phyloP scores from a whole-genome alignment of 2,888 invertebrate species.

The Ischnus inquisitorius region DNA sequence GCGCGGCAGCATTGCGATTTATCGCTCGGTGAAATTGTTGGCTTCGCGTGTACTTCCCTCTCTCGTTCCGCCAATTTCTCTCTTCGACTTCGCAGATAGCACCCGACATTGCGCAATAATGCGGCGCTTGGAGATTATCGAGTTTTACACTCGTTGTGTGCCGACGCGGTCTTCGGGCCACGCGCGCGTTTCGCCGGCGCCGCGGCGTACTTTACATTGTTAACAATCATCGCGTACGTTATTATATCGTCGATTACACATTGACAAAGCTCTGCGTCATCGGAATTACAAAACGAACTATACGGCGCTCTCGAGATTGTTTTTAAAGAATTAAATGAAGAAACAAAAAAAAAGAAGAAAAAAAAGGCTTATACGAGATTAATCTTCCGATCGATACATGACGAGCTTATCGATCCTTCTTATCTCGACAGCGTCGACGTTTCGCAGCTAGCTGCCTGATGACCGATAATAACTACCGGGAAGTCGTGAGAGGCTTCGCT shows the following conservation, averaged over 20 bases:
- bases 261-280: not conserved
- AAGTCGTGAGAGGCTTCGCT: not conserved
- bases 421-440: constrained; percentile 24
- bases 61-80: not conserved
- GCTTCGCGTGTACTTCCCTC: constrained; percentile 21
- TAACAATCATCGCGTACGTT: not conserved
- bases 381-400: constrained; percentile 28
- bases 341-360: not conserved
- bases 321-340: not conserved
- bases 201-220: constrained; percentile 1
- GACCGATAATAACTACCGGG: constrained; percentile 37
- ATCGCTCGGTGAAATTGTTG: constrained; percentile 1
- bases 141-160: constrained; percentile 17
- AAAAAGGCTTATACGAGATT: not conserved
- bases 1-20: constrained; percentile 6
- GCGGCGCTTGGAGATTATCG: constrained; percentile 42
- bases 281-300: not conserved
- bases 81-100: constrained; percentile 13
- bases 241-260: not conserved
- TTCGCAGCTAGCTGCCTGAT: not conserved
- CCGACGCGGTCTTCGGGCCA: constrained; percentile 2
- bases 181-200: constrained; percentile 16
- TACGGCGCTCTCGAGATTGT: too few species aligned
- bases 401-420: constrained; percentile 26
- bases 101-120: constrained; percentile 45